Evolutionary conservation across 2,888 invertebrate genomes (phyloP), one percentile per base, ranked within the genome.

Genomic region (Xylota sylvarum): DNA sequence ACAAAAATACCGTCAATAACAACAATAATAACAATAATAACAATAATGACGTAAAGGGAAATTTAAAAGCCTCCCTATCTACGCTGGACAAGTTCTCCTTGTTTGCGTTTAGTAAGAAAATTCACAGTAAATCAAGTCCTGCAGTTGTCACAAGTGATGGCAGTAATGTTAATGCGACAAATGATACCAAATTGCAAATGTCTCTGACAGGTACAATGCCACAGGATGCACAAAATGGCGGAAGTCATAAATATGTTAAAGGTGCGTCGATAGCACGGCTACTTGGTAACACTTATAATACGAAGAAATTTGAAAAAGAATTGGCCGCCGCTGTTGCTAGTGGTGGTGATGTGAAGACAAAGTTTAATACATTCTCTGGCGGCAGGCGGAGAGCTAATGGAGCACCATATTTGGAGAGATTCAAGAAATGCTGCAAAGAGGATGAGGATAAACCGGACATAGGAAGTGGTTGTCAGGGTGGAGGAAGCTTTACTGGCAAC

Each of bases 241-340:
- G 9, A 89, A 90, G 67, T 58, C 90, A 91, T 84, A 92, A 92
- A 88, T 91, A 92, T 62, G 92, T 91, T 4, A 93, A 93, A 88
- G 91, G 91, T 87, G 91, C 90, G 77, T 92, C 93, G 40, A 89
- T 93, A 73, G 91, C 92, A 2, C 90, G 92, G 1, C 78, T 93
- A 7, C 89, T 93, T 65, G 92, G 93, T 65, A 92, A 92, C 84
- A 93, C 91, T 2, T 93, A 93, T 87, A 92, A 91, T 88, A 92
- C 92, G 2, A 92, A 92, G 82, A 92, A 92, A 79, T 90, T 90
- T 48, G 92, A 92, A 78, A 91, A 90, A 50, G 90, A 91, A 74
- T 58, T 86, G 17, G 77, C 77, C 4, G 73, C 82, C 82, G 89
- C 27, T 35, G 88, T 77, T 77, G 89, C 40, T 81, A 56, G 40